phyloP scores from a whole-genome alignment of 2,797 vertebrate species.

The Halcyon leucocephala region DNA sequence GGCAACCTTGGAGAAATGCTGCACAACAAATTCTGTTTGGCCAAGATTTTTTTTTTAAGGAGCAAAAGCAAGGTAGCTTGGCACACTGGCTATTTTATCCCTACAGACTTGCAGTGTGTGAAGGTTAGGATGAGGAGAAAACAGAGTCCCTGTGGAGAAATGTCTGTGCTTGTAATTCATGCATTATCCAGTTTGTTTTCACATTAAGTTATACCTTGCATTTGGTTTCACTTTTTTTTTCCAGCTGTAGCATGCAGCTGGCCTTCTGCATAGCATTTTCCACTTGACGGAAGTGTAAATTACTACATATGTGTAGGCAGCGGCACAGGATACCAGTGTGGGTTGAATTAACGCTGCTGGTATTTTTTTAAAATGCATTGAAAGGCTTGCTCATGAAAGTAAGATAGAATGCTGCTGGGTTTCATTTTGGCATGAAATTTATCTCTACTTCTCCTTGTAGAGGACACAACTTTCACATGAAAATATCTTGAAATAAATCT shows the following conservation, averaged over 20 bases:
- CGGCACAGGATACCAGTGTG: background rate
- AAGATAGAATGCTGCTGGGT: background rate
- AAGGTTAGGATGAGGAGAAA: background rate
- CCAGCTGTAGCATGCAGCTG: background rate
- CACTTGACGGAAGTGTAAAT: background rate
- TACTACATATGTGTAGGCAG: background rate
- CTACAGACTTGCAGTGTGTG: background rate
- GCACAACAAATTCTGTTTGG: background rate
- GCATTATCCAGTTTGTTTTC: background rate
- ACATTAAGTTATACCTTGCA: background rate
- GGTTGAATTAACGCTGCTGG: background rate
- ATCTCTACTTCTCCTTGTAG: background rate
- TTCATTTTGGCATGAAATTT: background rate
- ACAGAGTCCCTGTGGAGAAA: background rate
- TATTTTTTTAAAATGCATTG: background rate
- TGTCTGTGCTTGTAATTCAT: background rate
- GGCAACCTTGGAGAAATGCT: background rate
- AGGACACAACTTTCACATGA: background rate
- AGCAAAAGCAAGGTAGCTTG: background rate
- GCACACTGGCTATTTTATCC: background rate
- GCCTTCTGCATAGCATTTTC: background rate
- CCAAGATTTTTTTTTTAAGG: background rate
- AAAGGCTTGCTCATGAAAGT: background rate
- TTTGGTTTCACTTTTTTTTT: background rate
- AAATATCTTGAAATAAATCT: background rate